These are phyloP conservation scores for Spinus olivaceus DNA, from an alignment of 2,797 vertebrate genomes.

Conservation along the genomic window DNA sequence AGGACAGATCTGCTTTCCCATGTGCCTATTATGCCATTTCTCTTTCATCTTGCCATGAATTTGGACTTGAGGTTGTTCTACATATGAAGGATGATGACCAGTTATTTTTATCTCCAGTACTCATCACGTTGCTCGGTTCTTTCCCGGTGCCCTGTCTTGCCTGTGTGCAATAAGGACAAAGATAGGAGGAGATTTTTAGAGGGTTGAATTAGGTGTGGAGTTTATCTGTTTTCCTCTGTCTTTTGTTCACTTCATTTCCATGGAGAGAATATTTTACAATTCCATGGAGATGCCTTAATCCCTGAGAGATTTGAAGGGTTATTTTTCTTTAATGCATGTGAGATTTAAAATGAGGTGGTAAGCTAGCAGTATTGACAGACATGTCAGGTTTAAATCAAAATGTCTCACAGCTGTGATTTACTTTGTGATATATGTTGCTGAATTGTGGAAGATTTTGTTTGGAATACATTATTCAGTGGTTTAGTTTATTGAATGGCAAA, in stretches of 20 bases:
- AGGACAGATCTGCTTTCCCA: background rate
- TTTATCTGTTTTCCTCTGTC: background rate
- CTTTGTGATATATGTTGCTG: background rate
- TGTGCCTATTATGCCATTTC: background rate
- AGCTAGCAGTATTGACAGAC: background rate
- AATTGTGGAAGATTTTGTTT: background rate
- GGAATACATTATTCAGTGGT: background rate
- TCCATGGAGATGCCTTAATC: background rate
- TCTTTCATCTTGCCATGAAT: background rate
- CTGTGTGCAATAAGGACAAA: background rate
- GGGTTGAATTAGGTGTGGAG: background rate
- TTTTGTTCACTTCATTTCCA: background rate
- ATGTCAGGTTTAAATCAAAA: slow-evolving; percentile 3
- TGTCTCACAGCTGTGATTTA: background rate
- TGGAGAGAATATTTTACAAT: background rate
- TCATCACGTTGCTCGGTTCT: background rate
- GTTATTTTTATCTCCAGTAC: background rate
- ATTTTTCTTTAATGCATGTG: background rate
- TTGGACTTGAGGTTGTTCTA: background rate
- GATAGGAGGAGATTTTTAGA: background rate
- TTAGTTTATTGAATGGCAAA: background rate
- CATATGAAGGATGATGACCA: background rate
- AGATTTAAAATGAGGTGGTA: background rate
- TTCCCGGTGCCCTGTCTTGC: background rate
- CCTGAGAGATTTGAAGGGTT: background rate